Percentiles rank a stretch among this genome's conserved stretches.
These are phyloP conservation scores for Tupaia tana DNA, from an alignment of 2,113 vertebrate species.

Conservation along the genomic window DNA sequence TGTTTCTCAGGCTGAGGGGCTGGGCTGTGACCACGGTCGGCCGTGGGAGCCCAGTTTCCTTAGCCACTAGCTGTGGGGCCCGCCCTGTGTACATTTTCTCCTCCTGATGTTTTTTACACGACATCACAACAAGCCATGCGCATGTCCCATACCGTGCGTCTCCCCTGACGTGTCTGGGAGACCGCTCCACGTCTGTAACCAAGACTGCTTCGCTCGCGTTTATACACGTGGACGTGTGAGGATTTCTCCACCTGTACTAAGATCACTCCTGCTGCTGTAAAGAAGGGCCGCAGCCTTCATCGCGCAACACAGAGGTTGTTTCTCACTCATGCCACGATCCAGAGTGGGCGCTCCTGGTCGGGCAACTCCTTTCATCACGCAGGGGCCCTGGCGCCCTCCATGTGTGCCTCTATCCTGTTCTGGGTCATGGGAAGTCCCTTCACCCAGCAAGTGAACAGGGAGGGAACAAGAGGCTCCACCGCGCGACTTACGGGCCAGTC, in stretches of 20 bases:
- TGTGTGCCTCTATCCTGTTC: too few relatives aligned
- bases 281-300: neutral
- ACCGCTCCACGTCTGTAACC: neutral
- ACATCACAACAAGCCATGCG: neutral
- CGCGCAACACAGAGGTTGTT: neutral
- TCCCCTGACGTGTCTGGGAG: neutral
- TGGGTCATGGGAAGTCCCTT: neutral
- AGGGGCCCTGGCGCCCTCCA: neutral
- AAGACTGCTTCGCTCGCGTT: neutral
- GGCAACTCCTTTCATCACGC: too few relatives aligned
- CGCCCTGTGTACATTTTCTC: neutral
- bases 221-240: neutral
- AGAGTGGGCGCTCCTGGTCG: neutral
- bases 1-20: too few relatives aligned
- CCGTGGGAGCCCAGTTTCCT: too few relatives aligned
- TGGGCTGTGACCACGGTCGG: too few relatives aligned
- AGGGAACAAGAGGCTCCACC: neutral
- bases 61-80: too few relatives aligned
- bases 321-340: neutral
- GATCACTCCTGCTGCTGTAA: neutral
- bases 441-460: neutral
- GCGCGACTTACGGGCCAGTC: neutral
- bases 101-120: neutral
- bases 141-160: neutral
- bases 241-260: neutral